A percentile compares a stretch with the other conserved stretches of the same genome.
Conservation (phyloP, 2,113 vertebrate genomes). For the Hemiscyllium ocellatum region DNA sequence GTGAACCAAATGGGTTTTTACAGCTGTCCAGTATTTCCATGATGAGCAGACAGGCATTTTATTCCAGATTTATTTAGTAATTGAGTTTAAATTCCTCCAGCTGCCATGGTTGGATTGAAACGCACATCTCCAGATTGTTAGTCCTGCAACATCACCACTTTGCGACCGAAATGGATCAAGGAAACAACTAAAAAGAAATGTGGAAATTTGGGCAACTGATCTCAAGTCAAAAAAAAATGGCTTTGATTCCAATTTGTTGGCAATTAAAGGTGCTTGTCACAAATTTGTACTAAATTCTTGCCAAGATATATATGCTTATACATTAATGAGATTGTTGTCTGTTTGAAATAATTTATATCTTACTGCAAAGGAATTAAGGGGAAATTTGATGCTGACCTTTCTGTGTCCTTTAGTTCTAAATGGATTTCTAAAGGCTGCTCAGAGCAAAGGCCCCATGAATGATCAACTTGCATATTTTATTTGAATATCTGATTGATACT, state of each 20-base stretch:
- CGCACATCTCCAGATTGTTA: no score
- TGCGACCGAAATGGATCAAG: neutral
- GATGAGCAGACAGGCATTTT: no score
- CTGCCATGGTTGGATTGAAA: no score
- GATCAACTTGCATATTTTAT: conserved; percentile 16
- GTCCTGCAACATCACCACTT: no score
- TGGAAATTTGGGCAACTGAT: neutral
- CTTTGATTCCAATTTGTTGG: neutral
- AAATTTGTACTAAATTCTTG: neutral
- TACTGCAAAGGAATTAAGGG: neutral
- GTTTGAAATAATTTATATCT: neutral
- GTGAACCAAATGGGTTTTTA: no score
- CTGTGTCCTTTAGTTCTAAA: neutral
- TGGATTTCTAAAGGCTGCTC: neutral
- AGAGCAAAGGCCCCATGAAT: neutral
- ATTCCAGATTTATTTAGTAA: no score
- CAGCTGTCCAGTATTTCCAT: no score
- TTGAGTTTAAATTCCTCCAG: no score
- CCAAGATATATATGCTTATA: neutral
- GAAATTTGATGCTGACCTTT: neutral
- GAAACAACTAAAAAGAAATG: neutral
- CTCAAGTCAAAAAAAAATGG: neutral
- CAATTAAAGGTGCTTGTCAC: neutral
- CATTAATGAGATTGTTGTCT: neutral
- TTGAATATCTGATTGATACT: neutral